phyloP scores from a whole-genome alignment of 2,797 vertebrate genomes.

The Takifugu ocellatus region DNA sequence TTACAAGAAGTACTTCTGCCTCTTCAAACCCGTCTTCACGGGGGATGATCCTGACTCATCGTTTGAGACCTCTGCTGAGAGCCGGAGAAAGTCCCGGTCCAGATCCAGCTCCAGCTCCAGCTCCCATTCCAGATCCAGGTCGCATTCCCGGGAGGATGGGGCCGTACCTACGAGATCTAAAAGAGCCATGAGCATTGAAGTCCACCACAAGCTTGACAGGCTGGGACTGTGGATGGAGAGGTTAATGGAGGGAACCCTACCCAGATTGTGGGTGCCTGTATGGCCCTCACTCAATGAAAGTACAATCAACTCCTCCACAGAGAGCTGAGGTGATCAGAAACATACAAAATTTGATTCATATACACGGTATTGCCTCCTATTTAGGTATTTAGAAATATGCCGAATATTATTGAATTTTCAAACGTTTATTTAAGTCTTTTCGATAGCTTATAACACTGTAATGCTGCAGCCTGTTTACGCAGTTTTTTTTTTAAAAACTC shows the following conservation, averaged over 20 bases:
- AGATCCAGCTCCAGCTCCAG: conserved; percentile 58
- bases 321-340: conserved; percentile 43
- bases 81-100: conserved; percentile 57
- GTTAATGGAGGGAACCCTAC: conserved; percentile 89
- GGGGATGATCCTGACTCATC: conserved; percentile 63
- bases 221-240: conserved; percentile 96
- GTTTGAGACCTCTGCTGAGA: conserved; percentile 61
- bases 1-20: conserved; percentile 95
- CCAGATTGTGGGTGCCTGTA: conserved; percentile 83
- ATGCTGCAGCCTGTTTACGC: conserved; percentile 11
- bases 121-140: conserved; percentile 69
- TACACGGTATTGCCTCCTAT: conserved; percentile 3
- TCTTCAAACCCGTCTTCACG: conserved; percentile 83
- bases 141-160: conserved; percentile 62
- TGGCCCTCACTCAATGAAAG: conserved; percentile 83
- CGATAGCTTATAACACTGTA: conserved; percentile 5
- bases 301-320: conserved; percentile 17
- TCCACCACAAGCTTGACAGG: conserved; percentile 88
- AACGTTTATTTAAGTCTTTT: conserved; percentile 19
- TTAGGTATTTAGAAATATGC: conserved; percentile 18
- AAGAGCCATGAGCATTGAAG: conserved; percentile 68
- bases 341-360: conserved; percentile 3
- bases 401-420: conserved; percentile 22
- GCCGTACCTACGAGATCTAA: conserved; percentile 41
- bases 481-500: conserved; percentile 4